Conservation (phyloP, 2,797 vertebrate species). For the Ctenopoma kingsleyae region DNA sequence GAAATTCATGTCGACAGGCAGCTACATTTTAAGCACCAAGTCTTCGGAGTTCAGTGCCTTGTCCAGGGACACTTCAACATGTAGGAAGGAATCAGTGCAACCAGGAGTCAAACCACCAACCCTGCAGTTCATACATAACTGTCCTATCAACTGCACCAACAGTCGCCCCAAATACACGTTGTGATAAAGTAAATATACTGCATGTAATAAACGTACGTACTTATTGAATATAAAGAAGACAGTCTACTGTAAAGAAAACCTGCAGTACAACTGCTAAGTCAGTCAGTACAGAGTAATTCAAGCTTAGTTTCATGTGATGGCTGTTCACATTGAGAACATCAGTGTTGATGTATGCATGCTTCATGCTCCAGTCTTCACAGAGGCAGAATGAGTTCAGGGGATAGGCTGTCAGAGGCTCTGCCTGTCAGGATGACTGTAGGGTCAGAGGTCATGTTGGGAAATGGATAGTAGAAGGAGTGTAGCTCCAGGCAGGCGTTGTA, state of each 20-base stretch:
- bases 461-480: slow-evolving; percentile 37
- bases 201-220: slow-evolving; percentile 10
- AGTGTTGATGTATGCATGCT: slow-evolving; percentile 39
- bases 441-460: slow-evolving; percentile 63
- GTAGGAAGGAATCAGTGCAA: no score
- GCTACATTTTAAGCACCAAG: no score
- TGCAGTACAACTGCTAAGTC: slow-evolving; percentile 3
- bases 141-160: no score
- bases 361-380: slow-evolving; percentile 61
- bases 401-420: slow-evolving; percentile 61
- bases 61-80: no score
- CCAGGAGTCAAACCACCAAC: no score
- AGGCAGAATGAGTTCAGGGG: slow-evolving; percentile 40
- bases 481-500: slow-evolving; percentile 30
- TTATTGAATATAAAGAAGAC: slow-evolving; percentile 4
- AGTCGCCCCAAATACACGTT: no score
- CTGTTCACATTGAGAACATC: slow-evolving; percentile 50
- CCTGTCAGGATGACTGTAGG: slow-evolving; percentile 51
- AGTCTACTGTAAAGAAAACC: slow-evolving; percentile 8
- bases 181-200: no score
- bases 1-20: no score
- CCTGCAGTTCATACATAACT: no score
- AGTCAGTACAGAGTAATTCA: slow-evolving; percentile 33
- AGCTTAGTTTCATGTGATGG: slow-evolving; percentile 44
- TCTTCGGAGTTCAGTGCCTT: no score